Percentiles rank a stretch among this genome's conserved stretches.
phyloP scores from a whole-genome alignment of 2,888 invertebrate species.

The Leucoma salicis region DNA sequence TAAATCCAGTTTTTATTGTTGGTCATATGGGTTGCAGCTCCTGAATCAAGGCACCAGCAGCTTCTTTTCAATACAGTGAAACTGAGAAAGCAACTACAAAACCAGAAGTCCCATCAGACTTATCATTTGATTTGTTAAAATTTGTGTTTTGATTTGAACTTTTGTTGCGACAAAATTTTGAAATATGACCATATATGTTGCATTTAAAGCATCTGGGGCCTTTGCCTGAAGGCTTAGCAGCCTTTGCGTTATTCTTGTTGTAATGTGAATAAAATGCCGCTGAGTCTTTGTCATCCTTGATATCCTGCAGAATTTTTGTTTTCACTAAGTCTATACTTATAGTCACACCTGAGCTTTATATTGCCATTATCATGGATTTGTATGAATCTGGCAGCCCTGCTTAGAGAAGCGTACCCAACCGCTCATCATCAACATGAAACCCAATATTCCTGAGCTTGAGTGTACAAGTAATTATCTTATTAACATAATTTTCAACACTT shows the following conservation, averaged over 20 bases:
- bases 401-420: conserved; percentile 10
- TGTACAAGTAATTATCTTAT: conserved; percentile 15
- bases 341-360: conserved; percentile 16
- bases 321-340: conserved; percentile 18
- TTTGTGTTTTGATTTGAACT: no score
- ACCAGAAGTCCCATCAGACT: no score
- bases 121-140: no score
- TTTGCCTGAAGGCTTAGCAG: background rate
- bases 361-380: conserved; percentile 15
- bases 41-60: background rate
- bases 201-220: conserved; percentile 28
- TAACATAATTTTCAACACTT: background rate
- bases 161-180: no score
- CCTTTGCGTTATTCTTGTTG: background rate
- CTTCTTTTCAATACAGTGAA: background rate
- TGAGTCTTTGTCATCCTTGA: background rate
- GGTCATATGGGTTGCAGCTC: background rate
- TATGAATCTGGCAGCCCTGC: conserved; percentile 17
- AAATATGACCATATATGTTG: conserved; percentile 5
- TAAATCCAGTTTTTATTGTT: background rate
- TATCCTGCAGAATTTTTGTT: conserved; percentile 13
- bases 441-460: conserved; percentile 19
- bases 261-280: conserved; percentile 12
- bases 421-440: conserved; percentile 10
- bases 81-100: no score